Evolutionary conservation across 1,140 invertebrate species (phyloP).

Genomic region (Drosophila bocki): DNA sequence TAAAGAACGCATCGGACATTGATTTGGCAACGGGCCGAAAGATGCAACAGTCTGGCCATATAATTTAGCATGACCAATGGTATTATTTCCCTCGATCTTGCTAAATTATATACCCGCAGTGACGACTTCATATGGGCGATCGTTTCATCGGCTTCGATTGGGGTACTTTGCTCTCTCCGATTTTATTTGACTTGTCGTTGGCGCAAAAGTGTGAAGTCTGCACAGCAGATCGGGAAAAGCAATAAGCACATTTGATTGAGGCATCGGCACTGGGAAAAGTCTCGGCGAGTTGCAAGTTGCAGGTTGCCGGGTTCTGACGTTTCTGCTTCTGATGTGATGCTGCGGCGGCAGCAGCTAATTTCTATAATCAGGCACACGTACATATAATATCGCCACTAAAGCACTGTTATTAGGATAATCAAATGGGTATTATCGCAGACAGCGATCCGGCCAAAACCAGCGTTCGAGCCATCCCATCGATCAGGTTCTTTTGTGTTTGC

Average conservation of each 20-base stretch:
- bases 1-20: conserved; percentile 61
- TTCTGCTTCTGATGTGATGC: conserved; percentile 20
- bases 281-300: conserved; percentile 2
- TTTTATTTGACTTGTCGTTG: conserved; percentile 26
- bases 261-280: conserved; percentile 39
- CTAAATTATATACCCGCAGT: conserved; percentile 61
- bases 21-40: conserved; percentile 56
- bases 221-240: conserved; percentile 37
- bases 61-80: conserved; percentile 78
- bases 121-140: conserved; percentile 67
- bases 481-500: conserved; percentile 11
- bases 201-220: conserved; percentile 81
- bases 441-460: conserved; percentile 58
- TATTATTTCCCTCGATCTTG: conserved; percentile 62
- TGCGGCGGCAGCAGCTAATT: conserved; percentile 65
- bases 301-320: conserved; percentile 4
- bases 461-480: conserved; percentile 31
- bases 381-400: conserved; percentile 85
- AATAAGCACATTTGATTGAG: conserved; percentile 58
- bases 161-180: not conserved
- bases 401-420: conserved; percentile 85
- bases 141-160: conserved; percentile 18
- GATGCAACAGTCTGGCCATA: conserved; percentile 29
- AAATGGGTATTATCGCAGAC: conserved; percentile 84
- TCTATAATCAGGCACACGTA: conserved; percentile 85